phyloP scores from a whole-genome alignment of 2,888 invertebrate species.

The Lasiommata megera region DNA sequence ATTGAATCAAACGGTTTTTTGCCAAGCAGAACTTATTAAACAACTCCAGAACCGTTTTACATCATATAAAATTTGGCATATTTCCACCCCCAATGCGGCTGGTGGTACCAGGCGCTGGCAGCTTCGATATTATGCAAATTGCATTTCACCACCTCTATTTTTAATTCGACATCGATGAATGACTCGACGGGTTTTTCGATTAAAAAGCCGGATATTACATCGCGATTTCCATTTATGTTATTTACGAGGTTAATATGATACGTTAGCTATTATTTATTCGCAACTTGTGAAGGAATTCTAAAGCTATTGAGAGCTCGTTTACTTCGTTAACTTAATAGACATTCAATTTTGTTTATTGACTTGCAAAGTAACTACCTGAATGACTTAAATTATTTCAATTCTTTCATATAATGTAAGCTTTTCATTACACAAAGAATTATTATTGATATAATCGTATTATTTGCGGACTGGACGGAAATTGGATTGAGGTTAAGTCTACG shows the following conservation, averaged over 20 bases:
- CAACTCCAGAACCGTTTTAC: not conserved
- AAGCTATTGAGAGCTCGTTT: too few relatives aligned
- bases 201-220: not conserved
- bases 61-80: constrained; percentile 5
- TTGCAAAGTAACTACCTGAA: too few relatives aligned
- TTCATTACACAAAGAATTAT: too few relatives aligned
- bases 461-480: too few relatives aligned
- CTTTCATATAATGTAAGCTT: too few relatives aligned
- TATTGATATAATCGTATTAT: too few relatives aligned
- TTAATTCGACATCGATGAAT: not conserved
- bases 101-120: not conserved
- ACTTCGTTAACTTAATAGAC: too few relatives aligned
- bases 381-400: too few relatives aligned
- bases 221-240: not conserved
- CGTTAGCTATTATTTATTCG: not conserved
- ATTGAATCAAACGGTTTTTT: constrained; percentile 6
- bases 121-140: not conserved
- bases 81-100: constrained; percentile 2
- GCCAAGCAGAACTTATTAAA: not conserved
- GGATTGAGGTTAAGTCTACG: too few relatives aligned
- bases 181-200: not conserved
- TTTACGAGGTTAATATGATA: not conserved
- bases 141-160: constrained; percentile 1
- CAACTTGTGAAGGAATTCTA: too few relatives aligned
- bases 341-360: too few relatives aligned